A percentile compares a stretch with the other conserved stretches of the same genome.
phyloP scores from a whole-genome alignment of 1,140 invertebrate genomes.

The Bombus pyrosoma region DNA sequence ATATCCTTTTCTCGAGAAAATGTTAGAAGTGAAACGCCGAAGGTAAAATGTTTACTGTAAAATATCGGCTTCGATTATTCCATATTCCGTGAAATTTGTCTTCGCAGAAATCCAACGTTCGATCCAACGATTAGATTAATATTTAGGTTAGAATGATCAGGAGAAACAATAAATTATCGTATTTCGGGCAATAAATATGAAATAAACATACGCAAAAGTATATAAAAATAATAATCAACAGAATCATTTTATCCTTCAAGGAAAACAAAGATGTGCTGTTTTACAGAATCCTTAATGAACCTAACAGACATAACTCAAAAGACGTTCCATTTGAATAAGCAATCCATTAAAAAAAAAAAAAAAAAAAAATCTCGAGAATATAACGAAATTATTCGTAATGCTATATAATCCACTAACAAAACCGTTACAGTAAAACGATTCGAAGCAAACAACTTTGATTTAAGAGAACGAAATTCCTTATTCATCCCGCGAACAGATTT shows the following conservation, averaged over 20 bases:
- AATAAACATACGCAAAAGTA: background rate
- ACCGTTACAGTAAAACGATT: background rate
- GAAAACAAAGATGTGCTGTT: background rate
- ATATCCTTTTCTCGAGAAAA: background rate
- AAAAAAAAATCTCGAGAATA: background rate
- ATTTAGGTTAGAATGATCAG: too few species aligned
- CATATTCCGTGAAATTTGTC: background rate
- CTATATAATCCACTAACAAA: background rate
- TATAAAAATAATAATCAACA: background rate
- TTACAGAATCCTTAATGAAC: background rate
- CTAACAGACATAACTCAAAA: background rate
- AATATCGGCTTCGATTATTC: background rate
- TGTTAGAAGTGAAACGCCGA: background rate
- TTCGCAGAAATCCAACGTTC: too few species aligned
- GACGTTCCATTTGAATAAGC: background rate
- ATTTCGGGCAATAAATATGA: background rate
- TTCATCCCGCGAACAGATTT: conserved; percentile 13
- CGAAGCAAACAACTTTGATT: conserved; percentile 6
- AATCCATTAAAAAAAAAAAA: background rate
- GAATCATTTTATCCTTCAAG: background rate
- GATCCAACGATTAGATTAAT: background rate
- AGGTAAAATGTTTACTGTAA: background rate
- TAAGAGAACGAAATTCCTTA: conserved; percentile 14
- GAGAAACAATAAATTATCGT: background rate
- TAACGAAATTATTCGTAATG: conserved; percentile 3